Base-by-base conservation (phyloP, 2,797 vertebrate genomes). In the Channallabes apus region DNA sequence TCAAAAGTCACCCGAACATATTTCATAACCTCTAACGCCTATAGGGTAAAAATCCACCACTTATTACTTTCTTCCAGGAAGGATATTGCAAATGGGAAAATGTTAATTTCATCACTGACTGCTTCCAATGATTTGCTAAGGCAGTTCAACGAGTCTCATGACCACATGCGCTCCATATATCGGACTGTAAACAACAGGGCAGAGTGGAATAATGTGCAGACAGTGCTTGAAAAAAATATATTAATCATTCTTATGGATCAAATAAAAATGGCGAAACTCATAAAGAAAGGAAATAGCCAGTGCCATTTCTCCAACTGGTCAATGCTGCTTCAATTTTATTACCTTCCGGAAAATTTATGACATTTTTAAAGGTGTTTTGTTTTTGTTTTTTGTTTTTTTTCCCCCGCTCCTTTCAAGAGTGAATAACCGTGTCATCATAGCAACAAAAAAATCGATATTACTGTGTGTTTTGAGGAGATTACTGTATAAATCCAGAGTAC, bases 401-500 rank as follows among this genome's bases (percentile, higher is more conserved):
- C 87, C 82, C 85, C 83, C 85, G 81, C 64, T 68, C 83, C 61
- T 88, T 82, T 86, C 87, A 81, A 89, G 83, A 89, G 86, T 78
- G 82, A 89, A 90, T 88, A 89, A 86, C 87, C 85, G 65, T 58
- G 32, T 82, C 78, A 71, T 89, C 72, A 89, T 91, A 90, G 82
- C 84, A 86, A 29, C 12, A 88, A 78, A 80, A 54, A 77, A 91
- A 93, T 94, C 91, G 85, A 94, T 93, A 91, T 56, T 41, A 84
- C 84, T 56, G 1, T 79, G 90, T 90, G 61, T 91, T 92, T 91
- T 90, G 89, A 86, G 72, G 86, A 92, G 87, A 94, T 92, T 91
- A 91, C 86, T 84, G 83, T 89, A 91, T 93, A 93, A 93, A 94
- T 93, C 90, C 88, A 64, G 59, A 35, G 82, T 91, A 91, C 84